phyloP scores from a whole-genome alignment of 2,888 invertebrate genomes.

The Melanchra persicariae region DNA sequence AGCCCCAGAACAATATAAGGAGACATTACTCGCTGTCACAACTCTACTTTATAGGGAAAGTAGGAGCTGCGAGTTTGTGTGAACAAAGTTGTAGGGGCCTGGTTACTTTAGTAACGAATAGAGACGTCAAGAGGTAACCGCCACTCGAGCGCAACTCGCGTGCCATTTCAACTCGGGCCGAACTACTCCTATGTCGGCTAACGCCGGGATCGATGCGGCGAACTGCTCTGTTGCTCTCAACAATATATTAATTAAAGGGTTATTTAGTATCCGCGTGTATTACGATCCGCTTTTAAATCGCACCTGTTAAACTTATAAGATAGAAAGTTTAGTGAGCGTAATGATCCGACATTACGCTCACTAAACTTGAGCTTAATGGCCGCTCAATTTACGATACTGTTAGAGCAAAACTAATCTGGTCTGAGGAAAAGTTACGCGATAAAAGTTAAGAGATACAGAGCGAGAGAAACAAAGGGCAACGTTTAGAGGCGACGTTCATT shows the following conservation, averaged over 20 bases:
- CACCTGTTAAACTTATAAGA: conserved; percentile 71
- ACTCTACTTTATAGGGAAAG: conserved; percentile 90
- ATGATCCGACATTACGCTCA: conserved; percentile 76
- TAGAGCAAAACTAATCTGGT: conserved; percentile 83
- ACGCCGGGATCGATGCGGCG: conserved; percentile 72
- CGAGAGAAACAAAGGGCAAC: conserved; percentile 78
- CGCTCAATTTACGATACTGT: conserved; percentile 81
- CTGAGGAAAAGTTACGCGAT: conserved; percentile 81
- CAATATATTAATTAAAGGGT: conserved; percentile 70
- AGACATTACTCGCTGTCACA: conserved; percentile 90
- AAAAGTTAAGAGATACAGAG: conserved; percentile 78
- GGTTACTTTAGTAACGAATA: conserved; percentile 89
- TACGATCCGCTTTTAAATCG: conserved; percentile 67
- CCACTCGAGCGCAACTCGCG: conserved; percentile 84
- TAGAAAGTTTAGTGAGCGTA: too few relatives aligned
- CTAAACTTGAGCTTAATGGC: conserved; percentile 74
- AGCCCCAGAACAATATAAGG: conserved; percentile 90
- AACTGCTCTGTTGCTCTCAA: conserved; percentile 67
- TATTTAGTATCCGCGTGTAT: conserved; percentile 61
- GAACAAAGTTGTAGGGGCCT: conserved; percentile 86
- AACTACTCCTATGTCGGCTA: conserved; percentile 76
- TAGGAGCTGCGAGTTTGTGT: conserved; percentile 83
- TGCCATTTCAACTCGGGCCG: conserved; percentile 81
- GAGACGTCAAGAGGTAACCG: conserved; percentile 86
- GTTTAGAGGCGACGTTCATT: conserved; percentile 80